Conservation (phyloP, 2,113 vertebrate species). For the Labrus mixtus region DNA sequence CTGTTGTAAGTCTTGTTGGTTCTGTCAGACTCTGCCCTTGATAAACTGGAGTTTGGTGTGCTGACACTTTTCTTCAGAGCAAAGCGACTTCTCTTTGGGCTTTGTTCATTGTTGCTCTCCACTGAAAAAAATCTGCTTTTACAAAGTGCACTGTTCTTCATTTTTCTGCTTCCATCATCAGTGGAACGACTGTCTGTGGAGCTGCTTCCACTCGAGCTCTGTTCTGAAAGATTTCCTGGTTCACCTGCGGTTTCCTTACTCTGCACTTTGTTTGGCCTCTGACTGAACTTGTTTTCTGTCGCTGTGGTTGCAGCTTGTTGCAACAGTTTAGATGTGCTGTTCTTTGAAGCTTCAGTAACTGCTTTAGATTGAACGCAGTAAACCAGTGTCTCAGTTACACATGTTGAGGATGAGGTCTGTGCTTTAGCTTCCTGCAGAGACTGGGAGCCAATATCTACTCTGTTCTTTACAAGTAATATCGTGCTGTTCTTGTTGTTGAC, state of each 20-base stretch:
- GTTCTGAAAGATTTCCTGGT: constrained; percentile 32
- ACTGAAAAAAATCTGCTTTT: constrained; percentile 65
- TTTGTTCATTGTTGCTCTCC: constrained; percentile 65
- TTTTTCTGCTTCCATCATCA: constrained; percentile 24
- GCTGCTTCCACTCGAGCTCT: constrained; percentile 50
- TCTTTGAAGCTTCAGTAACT: constrained; percentile 13
- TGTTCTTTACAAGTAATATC: constrained; percentile 62
- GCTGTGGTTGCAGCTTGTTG: constrained; percentile 8
- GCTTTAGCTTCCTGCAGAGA: constrained; percentile 33
- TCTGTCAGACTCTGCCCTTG: constrained; percentile 59
- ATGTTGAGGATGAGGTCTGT: constrained; percentile 25
- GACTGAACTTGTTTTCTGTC: not conserved
- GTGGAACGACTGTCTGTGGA: constrained; percentile 45
- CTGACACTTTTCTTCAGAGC: constrained; percentile 68
- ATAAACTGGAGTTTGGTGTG: constrained; percentile 45
- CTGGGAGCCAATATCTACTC: constrained; percentile 49
- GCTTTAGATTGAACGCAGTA: constrained; percentile 61
- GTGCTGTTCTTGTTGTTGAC: constrained; percentile 32
- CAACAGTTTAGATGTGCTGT: constrained; percentile 38
- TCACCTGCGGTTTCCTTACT: constrained; percentile 17
- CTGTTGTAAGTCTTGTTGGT: constrained; percentile 63
- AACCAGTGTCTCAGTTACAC: constrained; percentile 71
- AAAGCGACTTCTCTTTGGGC: constrained; percentile 71
- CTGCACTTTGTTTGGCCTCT: constrained; percentile 19
- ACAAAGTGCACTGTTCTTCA: constrained; percentile 44